Percentiles rank a stretch among this genome's conserved stretches.
Conservation (phyloP, 1,140 invertebrate genomes). For the Lucilia cuprina region DNA sequence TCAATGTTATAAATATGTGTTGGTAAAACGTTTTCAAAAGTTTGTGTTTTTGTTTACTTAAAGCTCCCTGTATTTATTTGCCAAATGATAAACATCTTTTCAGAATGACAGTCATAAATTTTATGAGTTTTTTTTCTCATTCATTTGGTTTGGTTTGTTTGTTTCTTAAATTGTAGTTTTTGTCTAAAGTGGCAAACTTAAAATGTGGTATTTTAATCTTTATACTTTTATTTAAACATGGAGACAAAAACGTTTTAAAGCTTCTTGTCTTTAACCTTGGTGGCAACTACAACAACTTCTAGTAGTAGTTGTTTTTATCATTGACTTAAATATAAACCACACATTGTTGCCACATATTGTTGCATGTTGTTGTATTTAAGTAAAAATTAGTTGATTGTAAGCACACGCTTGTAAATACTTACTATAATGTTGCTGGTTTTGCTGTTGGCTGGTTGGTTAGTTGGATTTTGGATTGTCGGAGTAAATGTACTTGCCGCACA, state of each 20-base stretch:
- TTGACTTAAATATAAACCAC: not conserved
- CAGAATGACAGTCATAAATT: not conserved
- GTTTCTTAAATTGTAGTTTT: not conserved
- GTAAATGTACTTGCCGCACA: not conserved
- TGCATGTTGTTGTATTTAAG: not conserved
- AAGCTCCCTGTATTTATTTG: not conserved
- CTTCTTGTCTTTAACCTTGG: constrained; percentile 33
- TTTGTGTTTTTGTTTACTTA: not conserved
- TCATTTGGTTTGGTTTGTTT: not conserved
- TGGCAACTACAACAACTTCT: not conserved
- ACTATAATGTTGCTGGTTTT: not conserved
- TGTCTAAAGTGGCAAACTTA: not conserved
- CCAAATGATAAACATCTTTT: not conserved
- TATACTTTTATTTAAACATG: not conserved
- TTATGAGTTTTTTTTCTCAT: not conserved
- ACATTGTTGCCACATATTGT: not conserved
- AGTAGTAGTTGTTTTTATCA: not conserved
- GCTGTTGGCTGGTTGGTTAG: not conserved
- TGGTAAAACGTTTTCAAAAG: not conserved
- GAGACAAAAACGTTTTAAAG: constrained; percentile 9
- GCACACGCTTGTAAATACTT: constrained; percentile 24
- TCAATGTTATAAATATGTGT: not conserved
- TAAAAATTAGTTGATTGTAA: constrained; percentile 25
- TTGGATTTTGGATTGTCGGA: not conserved
- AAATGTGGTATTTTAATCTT: not conserved